Evolutionary conservation across 2,888 invertebrate species (phyloP).

Genomic region (Trissoscelio sp.): DNA sequence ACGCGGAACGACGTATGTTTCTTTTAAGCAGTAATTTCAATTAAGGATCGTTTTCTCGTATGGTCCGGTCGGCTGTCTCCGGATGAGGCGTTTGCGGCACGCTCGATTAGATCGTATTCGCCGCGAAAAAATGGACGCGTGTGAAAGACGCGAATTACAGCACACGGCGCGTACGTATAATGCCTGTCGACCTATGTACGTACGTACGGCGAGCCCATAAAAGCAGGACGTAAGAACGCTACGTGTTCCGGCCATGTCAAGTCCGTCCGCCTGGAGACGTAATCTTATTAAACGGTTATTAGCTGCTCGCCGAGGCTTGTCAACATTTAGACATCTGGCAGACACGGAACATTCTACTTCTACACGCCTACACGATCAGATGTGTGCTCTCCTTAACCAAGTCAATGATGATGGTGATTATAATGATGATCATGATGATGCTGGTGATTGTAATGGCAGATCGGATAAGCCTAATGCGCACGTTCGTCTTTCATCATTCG

Average conservation of each 20-base stretch:
- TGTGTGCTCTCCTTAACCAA: slow-evolving; percentile 69
- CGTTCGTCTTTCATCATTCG: slow-evolving; percentile 54
- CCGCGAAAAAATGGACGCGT: slow-evolving; percentile 72
- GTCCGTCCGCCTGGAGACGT: slow-evolving; percentile 80
- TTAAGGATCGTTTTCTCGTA: slow-evolving; percentile 63
- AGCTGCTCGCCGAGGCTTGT: slow-evolving; percentile 82
- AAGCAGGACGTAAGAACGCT: slow-evolving; percentile 76
- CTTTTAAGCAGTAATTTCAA: slow-evolving; percentile 68
- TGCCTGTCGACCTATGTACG: slow-evolving; percentile 66
- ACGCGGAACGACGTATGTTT: slow-evolving; percentile 47
- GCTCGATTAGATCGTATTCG: slow-evolving; percentile 69
- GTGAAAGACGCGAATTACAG: slow-evolving; percentile 70
- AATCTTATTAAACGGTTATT: slow-evolving; percentile 83
- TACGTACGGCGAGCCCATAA: slow-evolving; percentile 75
- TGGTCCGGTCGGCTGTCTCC: slow-evolving; percentile 57
- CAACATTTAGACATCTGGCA: slow-evolving; percentile 83
- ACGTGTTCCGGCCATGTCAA: slow-evolving; percentile 81
- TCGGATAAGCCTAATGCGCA: slow-evolving; percentile 47
- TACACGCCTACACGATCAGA: slow-evolving; percentile 75
- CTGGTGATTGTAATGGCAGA: slow-evolving; percentile 56
- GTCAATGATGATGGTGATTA: slow-evolving; percentile 65
- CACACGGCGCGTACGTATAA: slow-evolving; percentile 66
- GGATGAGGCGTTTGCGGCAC: slow-evolving; percentile 68
- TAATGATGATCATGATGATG: slow-evolving; percentile 62
- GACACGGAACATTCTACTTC: slow-evolving; percentile 81